Percentiles rank a stretch among this genome's conserved stretches.
phyloP scores from a whole-genome alignment of 2,888 invertebrate species.

The Lepas anatifera region DNA sequence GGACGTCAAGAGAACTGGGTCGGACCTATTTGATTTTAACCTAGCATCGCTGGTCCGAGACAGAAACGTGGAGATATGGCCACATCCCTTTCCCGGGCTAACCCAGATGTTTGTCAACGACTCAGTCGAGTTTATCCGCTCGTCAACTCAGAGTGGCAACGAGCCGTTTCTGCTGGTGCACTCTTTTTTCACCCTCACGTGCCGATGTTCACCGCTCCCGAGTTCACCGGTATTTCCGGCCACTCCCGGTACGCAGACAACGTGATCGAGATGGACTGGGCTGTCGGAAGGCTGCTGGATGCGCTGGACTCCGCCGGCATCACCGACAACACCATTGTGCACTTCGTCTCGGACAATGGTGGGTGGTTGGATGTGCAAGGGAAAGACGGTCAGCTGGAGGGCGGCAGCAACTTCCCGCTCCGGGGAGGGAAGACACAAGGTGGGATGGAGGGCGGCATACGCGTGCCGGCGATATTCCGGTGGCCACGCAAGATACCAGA shows the following conservation, averaged over 20 bases:
- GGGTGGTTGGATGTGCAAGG: conserved; percentile 21
- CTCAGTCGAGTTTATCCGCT: conserved; percentile 27
- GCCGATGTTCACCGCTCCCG: conserved; percentile 47
- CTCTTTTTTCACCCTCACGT: conserved; percentile 50
- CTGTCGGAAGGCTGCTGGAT: conserved; percentile 37
- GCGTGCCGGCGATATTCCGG: conserved; percentile 42
- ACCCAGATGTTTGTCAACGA: conserved; percentile 33
- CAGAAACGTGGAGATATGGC: conserved; percentile 38
- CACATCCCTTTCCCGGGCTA: conserved; percentile 35
- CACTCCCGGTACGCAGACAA: conserved; percentile 27
- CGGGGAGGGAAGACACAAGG: conserved; percentile 27
- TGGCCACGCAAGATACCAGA: conserved; percentile 39
- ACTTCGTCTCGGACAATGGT: conserved; percentile 40
- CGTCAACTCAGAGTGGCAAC: conserved; percentile 1
- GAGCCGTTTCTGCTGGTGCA: conserved; percentile 23
- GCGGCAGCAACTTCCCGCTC: conserved; percentile 26
- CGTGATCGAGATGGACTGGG: conserved; percentile 41
- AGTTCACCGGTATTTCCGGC: conserved; percentile 30
- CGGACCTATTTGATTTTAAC: conserved; percentile 30
- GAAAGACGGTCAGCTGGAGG: conserved; percentile 20
- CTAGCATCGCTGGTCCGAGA: conserved; percentile 33
- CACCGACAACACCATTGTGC: conserved; percentile 35
- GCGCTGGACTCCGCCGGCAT: conserved; percentile 28
- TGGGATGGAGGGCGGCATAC: conserved; percentile 40
- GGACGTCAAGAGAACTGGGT: conserved; percentile 20